Conservation (phyloP, 2,888 invertebrate genomes). For the Microctonus aethiopoides region DNA sequence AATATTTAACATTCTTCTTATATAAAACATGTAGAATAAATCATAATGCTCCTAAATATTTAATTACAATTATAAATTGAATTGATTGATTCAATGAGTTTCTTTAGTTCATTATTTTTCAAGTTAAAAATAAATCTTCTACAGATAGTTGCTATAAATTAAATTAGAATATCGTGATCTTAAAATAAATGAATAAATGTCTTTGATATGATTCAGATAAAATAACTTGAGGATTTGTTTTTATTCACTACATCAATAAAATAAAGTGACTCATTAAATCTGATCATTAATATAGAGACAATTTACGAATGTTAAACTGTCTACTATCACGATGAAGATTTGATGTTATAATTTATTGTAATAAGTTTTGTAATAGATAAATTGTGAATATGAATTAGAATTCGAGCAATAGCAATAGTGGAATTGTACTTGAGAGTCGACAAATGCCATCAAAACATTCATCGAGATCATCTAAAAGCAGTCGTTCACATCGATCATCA, state of each 20-base stretch:
- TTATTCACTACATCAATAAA: not conserved
- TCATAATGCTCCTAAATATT: too few relatives aligned
- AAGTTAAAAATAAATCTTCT: not conserved
- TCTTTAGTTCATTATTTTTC: not conserved
- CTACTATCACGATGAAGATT: not conserved
- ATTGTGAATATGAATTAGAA: constrained; percentile 47
- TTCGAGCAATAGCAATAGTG: constrained; percentile 58
- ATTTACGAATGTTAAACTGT: too few relatives aligned
- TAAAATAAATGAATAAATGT: not conserved
- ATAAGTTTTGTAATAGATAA: not conserved
- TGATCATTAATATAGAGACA: too few relatives aligned
- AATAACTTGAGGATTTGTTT: not conserved
- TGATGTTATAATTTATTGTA: not conserved
- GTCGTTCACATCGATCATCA: constrained; percentile 55
- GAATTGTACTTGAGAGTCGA: constrained; percentile 53
- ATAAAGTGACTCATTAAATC: too few relatives aligned
- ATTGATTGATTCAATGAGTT: not conserved
- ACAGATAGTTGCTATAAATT: not conserved
- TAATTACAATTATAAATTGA: not conserved
- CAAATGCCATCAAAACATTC: constrained; percentile 65
- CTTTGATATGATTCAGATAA: not conserved
- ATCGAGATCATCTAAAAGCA: constrained; percentile 62
- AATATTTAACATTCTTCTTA: too few relatives aligned
- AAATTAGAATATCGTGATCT: not conserved
- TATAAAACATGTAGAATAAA: too few relatives aligned